Evolutionary conservation across 2,888 invertebrate species (phyloP).

Genomic region (Perizoma flavofasciatum): DNA sequence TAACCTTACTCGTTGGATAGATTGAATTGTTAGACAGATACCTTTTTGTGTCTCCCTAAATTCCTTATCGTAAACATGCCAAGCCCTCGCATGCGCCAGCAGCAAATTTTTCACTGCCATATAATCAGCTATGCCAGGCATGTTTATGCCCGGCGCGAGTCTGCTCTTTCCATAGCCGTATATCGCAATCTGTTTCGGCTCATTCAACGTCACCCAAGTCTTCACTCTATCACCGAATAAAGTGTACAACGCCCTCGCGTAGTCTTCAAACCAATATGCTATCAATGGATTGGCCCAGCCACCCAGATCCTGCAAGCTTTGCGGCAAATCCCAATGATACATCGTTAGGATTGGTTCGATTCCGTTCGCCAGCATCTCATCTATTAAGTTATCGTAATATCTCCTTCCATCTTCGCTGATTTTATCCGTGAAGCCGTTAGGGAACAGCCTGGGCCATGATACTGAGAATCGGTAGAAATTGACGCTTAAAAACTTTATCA

Average conservation of each 20-base stretch:
- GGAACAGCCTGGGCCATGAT: constrained; percentile 86
- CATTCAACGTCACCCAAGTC: constrained; percentile 85
- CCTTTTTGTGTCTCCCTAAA: constrained; percentile 58
- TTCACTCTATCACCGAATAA: constrained; percentile 79
- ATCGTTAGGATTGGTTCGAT: constrained; percentile 85
- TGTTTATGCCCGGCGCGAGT: constrained; percentile 65
- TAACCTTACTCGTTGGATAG: no score
- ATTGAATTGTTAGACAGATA: no score
- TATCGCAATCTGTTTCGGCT: constrained; percentile 72
- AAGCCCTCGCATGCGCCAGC: constrained; percentile 82
- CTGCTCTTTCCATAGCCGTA: constrained; percentile 71
- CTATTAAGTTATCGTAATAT: constrained; percentile 86
- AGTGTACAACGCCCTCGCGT: constrained; percentile 70
- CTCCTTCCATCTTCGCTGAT: constrained; percentile 84
- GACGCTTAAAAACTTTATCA: constrained; percentile 72
- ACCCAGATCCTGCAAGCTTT: constrained; percentile 81
- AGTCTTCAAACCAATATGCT: constrained; percentile 76
- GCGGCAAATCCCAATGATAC: constrained; percentile 83
- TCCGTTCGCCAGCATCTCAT: constrained; percentile 81
- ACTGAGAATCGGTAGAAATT: constrained; percentile 84
- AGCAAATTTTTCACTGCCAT: constrained; percentile 77
- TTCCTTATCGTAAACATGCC: constrained; percentile 71
- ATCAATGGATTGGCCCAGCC: constrained; percentile 80
- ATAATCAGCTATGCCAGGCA: constrained; percentile 78
- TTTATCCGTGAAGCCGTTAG: constrained; percentile 78